Percentiles rank a stretch among this genome's conserved stretches.
phyloP scores from a whole-genome alignment of 2,888 invertebrate species.

The Synanthedon formicaeformis region DNA sequence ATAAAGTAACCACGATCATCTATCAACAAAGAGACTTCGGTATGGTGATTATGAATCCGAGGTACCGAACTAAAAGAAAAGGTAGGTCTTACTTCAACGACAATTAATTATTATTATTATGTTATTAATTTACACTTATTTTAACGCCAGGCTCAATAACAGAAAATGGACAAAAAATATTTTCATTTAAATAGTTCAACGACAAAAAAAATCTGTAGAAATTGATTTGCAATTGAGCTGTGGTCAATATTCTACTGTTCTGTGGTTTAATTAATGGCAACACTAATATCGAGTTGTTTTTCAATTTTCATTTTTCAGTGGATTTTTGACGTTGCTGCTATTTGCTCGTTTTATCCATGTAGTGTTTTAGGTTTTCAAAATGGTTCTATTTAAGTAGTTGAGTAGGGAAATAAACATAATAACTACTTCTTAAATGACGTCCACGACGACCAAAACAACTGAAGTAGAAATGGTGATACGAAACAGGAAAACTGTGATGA shows the following conservation, averaged over 20 bases:
- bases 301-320: conserved; percentile 63
- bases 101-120: no score
- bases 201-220: no score
- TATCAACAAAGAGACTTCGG: no score
- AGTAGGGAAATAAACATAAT: conserved; percentile 35
- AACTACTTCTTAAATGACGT: conserved; percentile 71
- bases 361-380: conserved; percentile 56
- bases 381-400: conserved; percentile 57
- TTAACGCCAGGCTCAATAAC: no score
- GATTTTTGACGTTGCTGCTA: conserved; percentile 59
- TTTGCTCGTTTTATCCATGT: conserved; percentile 53
- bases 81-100: no score
- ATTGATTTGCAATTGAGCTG: no score
- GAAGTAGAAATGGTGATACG: conserved; percentile 89
- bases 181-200: no score
- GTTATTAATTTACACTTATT: no score
- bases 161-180: no score
- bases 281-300: conserved; percentile 57
- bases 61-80: no score
- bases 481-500: conserved; percentile 87
- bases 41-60: no score
- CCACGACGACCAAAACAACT: conserved; percentile 83
- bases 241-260: neutral
- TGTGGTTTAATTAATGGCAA: conserved; percentile 17
- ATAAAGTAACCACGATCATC: no score